Conservation (phyloP, 2,113 vertebrate species). For the Formicarius rufipectus region DNA sequence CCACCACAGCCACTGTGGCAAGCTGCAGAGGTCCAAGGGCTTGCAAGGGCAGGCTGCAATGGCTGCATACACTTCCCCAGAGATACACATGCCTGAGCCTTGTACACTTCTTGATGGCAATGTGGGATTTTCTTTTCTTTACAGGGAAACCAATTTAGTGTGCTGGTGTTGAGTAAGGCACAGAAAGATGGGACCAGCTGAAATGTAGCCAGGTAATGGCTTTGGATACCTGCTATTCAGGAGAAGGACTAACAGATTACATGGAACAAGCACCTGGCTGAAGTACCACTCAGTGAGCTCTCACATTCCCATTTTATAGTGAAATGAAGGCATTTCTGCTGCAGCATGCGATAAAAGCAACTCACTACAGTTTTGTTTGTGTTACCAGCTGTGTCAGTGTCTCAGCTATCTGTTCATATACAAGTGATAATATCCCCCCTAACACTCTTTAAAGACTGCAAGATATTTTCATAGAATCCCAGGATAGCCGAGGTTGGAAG, state of each 20-base stretch:
- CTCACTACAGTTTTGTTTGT: not conserved
- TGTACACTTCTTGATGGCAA: not conserved
- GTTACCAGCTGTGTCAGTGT: not conserved
- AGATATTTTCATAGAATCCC: not conserved
- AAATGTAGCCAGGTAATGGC: not conserved
- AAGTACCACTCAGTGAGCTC: not conserved
- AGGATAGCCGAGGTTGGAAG: not conserved
- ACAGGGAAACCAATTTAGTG: not conserved
- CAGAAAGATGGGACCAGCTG: not conserved
- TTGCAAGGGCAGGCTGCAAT: not conserved
- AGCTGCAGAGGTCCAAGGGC: not conserved
- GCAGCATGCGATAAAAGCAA: not conserved
- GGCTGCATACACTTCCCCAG: accelerated
- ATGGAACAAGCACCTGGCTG: not conserved
- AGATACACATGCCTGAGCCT: accelerated
- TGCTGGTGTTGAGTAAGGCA: not conserved
- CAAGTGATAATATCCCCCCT: not conserved
- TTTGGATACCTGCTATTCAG: not conserved
- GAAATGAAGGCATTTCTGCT: not conserved
- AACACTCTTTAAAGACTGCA: not conserved
- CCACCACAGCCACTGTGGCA: accelerated
- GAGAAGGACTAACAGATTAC: not conserved
- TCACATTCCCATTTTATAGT: accelerated
- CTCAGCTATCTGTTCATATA: not conserved
- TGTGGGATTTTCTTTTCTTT: not conserved